phyloP scores from a whole-genome alignment of 2,888 invertebrate species.

The Drosophila macrothrix region DNA sequence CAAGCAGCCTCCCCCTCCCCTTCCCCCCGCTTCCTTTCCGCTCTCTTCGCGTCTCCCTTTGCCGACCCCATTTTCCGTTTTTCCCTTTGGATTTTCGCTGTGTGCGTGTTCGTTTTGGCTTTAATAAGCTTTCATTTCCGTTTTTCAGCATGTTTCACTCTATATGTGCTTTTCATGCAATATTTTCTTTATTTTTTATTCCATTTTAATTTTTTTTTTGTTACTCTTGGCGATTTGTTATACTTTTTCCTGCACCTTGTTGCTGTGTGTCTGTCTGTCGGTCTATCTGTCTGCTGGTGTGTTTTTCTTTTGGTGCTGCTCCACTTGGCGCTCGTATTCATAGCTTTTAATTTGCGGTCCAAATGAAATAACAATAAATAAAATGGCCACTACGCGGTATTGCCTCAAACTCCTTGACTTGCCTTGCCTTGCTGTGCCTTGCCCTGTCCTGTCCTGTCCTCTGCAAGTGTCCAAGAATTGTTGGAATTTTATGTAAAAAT shows the following conservation, averaged over 20 bases:
- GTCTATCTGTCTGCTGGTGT: slow-evolving; percentile 2
- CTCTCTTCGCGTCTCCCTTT: not conserved
- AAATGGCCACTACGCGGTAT: slow-evolving; percentile 65
- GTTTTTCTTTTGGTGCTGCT: slow-evolving; percentile 34
- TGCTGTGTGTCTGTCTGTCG: slow-evolving; percentile 19
- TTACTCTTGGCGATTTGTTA: not conserved
- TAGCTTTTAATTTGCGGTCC: slow-evolving; percentile 80
- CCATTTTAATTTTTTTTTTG: slow-evolving; percentile 39
- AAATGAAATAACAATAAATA: slow-evolving; percentile 80
- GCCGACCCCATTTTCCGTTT: slow-evolving; percentile 17
- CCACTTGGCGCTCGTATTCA: slow-evolving; percentile 74
- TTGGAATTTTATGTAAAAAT: slow-evolving; percentile 73
- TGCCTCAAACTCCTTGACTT: slow-evolving; percentile 1
- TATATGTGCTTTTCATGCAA: slow-evolving; percentile 18
- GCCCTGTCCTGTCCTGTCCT: slow-evolving; percentile 12
- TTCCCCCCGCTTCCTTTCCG: not conserved
- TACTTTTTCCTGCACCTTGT: slow-evolving; percentile 43
- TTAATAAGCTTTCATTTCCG: slow-evolving; percentile 79
- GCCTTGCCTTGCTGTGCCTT: not conserved
- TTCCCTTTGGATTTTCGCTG: slow-evolving; percentile 9
- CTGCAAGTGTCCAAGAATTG: slow-evolving; percentile 53
- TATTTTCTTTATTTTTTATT: slow-evolving; percentile 8
- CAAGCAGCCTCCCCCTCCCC: slow-evolving; percentile 11
- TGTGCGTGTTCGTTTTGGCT: slow-evolving; percentile 57
- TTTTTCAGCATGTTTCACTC: slow-evolving; percentile 69